Percentiles rank a stretch among this genome's conserved stretches.
Conservation (phyloP, 1,140 invertebrate species). For the Dreissena rostriformis region DNA sequence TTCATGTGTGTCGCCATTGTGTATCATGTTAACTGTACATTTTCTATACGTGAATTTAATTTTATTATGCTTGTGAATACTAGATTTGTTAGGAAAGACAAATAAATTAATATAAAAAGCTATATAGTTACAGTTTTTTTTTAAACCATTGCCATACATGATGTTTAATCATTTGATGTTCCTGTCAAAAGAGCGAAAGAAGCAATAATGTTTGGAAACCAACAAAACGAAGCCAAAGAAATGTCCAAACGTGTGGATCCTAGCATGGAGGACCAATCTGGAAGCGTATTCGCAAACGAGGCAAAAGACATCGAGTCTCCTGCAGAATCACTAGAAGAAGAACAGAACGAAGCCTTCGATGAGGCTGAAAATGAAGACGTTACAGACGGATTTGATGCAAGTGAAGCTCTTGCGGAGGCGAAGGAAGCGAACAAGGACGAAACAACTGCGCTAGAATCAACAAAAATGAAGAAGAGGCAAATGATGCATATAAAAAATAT, state of each 20-base stretch:
- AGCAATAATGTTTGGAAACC: constrained; percentile 43
- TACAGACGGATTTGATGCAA: no score
- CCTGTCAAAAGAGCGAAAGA: constrained; percentile 51
- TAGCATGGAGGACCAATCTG: not conserved
- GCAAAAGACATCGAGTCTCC: constrained; percentile 16
- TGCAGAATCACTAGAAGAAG: not conserved
- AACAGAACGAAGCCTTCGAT: not conserved
- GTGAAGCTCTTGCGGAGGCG: not conserved
- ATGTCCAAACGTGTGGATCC: constrained; percentile 19
- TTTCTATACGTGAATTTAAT: no score
- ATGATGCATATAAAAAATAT: not conserved
- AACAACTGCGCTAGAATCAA: not conserved
- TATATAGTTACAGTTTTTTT: no score
- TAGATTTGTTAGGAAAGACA: no score
- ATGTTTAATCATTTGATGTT: not conserved
- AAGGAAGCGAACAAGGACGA: not conserved
- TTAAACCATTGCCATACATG: no score
- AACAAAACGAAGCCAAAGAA: constrained; percentile 33
- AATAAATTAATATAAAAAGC: no score
- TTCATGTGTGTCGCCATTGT: no score
- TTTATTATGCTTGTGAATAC: no score
- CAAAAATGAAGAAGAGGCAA: not conserved
- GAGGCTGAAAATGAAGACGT: no score
- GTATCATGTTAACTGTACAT: no score
- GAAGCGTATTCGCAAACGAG: not conserved